Evolutionary conservation across 2,888 invertebrate species (phyloP).

Genomic region (Tetragnatha montana): DNA sequence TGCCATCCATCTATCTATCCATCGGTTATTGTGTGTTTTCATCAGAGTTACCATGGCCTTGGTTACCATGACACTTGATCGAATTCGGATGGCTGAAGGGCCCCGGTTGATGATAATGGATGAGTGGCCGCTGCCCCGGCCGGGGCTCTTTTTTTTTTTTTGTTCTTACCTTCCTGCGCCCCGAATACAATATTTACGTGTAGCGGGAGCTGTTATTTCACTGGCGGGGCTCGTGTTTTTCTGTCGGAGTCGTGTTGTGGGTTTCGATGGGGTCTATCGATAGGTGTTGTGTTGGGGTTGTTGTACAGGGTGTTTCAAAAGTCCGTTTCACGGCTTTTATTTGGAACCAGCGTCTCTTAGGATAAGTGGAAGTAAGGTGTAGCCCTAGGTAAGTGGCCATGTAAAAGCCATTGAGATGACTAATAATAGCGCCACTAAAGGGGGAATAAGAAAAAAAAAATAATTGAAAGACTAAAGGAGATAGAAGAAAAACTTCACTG

Average conservation of each 20-base stretch:
- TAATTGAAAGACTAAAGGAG: too few species aligned
- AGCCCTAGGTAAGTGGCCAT: too few species aligned
- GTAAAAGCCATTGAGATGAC: too few species aligned
- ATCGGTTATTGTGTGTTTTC: constrained; percentile 14
- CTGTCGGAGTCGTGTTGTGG: neutral
- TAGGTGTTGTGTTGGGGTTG: too few species aligned
- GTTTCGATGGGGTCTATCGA: neutral
- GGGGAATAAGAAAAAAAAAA: too few species aligned
- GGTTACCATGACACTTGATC: constrained; percentile 63
- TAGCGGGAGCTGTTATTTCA: neutral
- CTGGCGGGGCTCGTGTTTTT: neutral
- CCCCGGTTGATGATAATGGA: constrained; percentile 52
- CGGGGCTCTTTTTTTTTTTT: neutral
- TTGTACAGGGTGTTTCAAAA: too few species aligned
- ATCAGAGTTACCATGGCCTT: constrained; percentile 30
- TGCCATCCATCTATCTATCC: constrained; percentile 1
- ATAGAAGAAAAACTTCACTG: too few species aligned
- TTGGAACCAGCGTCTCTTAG: too few species aligned
- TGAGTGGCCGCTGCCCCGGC: constrained; percentile 22
- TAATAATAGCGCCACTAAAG: too few species aligned
- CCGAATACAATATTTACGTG: constrained; percentile 30
- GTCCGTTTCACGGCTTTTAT: too few species aligned
- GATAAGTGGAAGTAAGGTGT: too few species aligned
- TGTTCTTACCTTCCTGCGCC: constrained; percentile 9
- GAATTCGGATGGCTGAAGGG: constrained; percentile 50